phyloP scores from a whole-genome alignment of 2,888 invertebrate genomes.

The Latheticus oryzae region DNA sequence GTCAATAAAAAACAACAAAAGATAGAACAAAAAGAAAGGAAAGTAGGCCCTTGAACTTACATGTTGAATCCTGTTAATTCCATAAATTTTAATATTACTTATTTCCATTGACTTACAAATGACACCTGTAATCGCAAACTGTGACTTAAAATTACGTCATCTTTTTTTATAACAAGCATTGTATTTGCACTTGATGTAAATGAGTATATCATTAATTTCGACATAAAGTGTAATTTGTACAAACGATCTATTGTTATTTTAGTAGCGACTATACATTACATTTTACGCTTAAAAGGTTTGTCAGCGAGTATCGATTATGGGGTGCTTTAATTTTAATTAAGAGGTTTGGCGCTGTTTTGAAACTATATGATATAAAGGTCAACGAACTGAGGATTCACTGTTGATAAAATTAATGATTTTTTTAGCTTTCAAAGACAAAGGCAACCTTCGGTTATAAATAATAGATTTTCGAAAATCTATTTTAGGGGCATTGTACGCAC shows the following conservation, averaged over 20 bases:
- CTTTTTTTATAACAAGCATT: neutral
- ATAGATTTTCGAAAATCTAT: neutral
- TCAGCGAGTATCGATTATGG: constrained; percentile 2
- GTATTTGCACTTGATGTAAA: constrained; percentile 8
- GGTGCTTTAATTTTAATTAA: constrained; percentile 7
- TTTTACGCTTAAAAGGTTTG: too few species aligned
- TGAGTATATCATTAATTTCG: constrained; percentile 8
- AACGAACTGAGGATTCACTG: neutral
- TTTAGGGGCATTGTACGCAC: neutral
- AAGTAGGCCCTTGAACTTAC: constrained; percentile 18
- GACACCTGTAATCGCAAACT: neutral
- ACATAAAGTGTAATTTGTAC: constrained; percentile 7
- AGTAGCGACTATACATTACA: neutral
- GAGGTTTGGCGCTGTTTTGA: constrained; percentile 2
- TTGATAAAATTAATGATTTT: constrained; percentile 14
- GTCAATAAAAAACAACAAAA: constrained; percentile 16
- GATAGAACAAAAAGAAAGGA: constrained; percentile 9
- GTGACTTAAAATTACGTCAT: constrained; percentile 10
- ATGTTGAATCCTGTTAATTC: too few species aligned
- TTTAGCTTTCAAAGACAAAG: too few species aligned
- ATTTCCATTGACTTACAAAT: neutral
- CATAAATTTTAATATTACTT: too few species aligned
- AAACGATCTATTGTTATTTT: constrained; percentile 5
- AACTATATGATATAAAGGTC: constrained; percentile 7
- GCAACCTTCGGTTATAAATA: constrained; percentile 4